Evolutionary conservation across 1,140 invertebrate species (phyloP), one percentile per base, ranked within the genome.

Genomic region (Hyles euphorbiae): DNA sequence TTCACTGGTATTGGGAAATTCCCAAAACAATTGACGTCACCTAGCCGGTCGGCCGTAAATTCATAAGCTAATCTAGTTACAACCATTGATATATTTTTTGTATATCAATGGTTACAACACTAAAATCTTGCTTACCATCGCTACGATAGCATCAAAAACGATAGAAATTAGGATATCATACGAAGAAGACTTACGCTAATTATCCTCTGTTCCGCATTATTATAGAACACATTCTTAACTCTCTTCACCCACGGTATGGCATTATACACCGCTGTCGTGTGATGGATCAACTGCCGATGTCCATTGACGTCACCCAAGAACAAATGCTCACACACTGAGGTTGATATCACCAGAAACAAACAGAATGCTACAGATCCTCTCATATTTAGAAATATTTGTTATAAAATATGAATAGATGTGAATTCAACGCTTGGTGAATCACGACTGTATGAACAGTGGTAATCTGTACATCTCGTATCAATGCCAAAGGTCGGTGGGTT

Each of bases 151-250:
- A 22, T 22, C 22, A 22, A 22, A 2, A 1, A 22, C 22, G 22
- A 22, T 22, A 22, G 22, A 22, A 22, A 22, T 22, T 22, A 22
- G 22, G 22, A 5, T 40, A 40, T 40, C 8, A 8, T 34, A 4
- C 0, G 8, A 50, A 22, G n/a, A 22, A 8, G 34, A 69, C 69
- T 76, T 64, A 80, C 70, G 60, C 59, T 72, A 53, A 76, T 76
- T 48, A 69, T 53, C 36, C 51, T 54, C 7, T 69, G 59, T 11
- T 73, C 67, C 3, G 53, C 58, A 52, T 58, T 74, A 50, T 46
- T 66, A 44, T 65, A 77, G 12, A 75, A 76, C 33, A 74, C 57
- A 45, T 70, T 58, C 53, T 77, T 72, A 8, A 65, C 59, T 51
- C 71, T 63, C 53, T 67, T 73, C 3, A 58, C 54, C 33, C 63